phyloP scores from a whole-genome alignment of 2,797 vertebrate species.

The Spheniscus humboldti region DNA sequence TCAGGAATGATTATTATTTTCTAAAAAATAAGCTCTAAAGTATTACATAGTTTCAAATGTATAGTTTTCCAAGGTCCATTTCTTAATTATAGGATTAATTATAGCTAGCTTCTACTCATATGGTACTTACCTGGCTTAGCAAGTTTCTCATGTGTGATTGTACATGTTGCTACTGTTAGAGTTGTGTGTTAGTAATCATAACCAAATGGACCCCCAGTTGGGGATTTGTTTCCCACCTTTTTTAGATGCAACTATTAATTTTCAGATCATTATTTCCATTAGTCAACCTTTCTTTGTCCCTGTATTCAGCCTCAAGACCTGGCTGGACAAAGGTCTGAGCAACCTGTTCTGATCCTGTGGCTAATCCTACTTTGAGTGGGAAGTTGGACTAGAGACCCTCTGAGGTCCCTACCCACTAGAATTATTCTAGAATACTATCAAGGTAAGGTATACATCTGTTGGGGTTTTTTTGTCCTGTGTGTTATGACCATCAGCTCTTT shows the following conservation, averaged over 20 bases:
- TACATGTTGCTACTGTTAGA: not conserved
- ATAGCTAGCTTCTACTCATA: not conserved
- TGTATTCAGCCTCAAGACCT: not conserved
- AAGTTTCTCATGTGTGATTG: not conserved
- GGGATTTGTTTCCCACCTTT: not conserved
- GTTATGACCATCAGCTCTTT: not conserved
- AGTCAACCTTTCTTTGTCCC: not conserved
- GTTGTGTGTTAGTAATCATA: not conserved
- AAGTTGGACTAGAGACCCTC: not conserved
- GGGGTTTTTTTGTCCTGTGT: not conserved
- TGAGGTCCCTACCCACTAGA: not conserved
- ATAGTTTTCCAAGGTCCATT: not conserved
- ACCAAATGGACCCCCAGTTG: not conserved
- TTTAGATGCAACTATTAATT: not conserved
- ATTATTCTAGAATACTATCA: not conserved
- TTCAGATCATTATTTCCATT: not conserved
- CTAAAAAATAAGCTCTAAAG: not conserved
- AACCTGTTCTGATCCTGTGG: not conserved
- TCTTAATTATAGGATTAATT: not conserved
- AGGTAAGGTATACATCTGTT: not conserved
- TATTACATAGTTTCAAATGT: not conserved
- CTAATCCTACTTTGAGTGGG: not conserved
- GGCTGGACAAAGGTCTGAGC: not conserved
- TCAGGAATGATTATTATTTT: not conserved
- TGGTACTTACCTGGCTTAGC: not conserved